Evolutionary conservation across 2,113 vertebrate genomes (phyloP).

Genomic region (Phylloscopus trochiloides): DNA sequence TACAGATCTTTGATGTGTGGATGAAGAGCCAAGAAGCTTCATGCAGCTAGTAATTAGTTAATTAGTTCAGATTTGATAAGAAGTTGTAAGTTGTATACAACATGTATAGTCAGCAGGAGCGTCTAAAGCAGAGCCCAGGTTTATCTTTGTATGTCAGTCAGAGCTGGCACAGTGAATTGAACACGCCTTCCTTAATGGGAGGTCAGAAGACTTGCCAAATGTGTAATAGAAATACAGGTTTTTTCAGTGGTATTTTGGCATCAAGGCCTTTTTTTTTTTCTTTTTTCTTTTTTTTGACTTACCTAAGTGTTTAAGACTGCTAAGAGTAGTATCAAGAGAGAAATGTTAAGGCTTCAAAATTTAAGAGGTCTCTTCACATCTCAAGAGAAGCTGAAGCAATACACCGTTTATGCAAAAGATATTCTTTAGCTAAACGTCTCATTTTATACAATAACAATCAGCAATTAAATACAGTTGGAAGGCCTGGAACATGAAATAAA

Average conservation of each 20-base stretch:
- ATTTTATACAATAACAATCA: background rate
- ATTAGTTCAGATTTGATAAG: background rate
- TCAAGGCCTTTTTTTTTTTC: accelerated
- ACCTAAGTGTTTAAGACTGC: background rate
- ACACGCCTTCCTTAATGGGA: background rate
- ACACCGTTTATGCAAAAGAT: background rate
- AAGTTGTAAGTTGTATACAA: background rate
- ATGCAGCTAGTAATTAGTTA: background rate
- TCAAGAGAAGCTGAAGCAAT: background rate
- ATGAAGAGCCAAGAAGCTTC: background rate
- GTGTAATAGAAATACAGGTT: background rate
- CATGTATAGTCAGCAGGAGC: background rate
- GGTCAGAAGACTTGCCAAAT: background rate
- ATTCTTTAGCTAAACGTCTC: background rate
- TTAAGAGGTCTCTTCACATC: background rate
- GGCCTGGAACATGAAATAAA: background rate
- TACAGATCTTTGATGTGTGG: background rate
- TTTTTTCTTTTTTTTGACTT: background rate
- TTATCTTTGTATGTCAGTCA: background rate
- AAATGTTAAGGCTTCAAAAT: background rate
- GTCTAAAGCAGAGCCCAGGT: background rate
- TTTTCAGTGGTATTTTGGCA: background rate
- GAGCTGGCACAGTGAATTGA: background rate
- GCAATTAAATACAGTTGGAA: background rate
- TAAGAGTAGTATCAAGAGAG: background rate